Base-by-base conservation (phyloP, 2,888 invertebrate genomes). In the Zygaena filipendulae region DNA sequence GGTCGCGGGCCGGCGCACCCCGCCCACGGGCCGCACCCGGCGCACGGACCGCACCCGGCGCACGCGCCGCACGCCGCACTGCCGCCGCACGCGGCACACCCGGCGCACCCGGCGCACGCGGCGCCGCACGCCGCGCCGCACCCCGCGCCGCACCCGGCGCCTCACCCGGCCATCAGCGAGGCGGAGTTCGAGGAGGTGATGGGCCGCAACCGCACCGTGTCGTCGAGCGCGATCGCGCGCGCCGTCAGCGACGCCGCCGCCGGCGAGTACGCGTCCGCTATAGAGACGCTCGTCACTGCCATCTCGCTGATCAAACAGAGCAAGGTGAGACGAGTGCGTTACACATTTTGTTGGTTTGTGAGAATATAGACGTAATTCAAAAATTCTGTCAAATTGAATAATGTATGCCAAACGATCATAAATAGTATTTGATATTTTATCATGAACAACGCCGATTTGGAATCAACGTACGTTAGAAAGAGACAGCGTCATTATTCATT, bases 141-240 rank as follows among this genome's bases (percentile, higher is more conserved):
- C 26, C 9, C 33, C 2, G 36, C 32, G 19, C 32, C 33, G 11
- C 29, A 40, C 11, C 40, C 32, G 23, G 35, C 39, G 13, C 61
- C 64, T 11, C 58, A 56, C 36, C 57, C 67, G 4, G 67, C 49
- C 36, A 82, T 95, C 42, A 87, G 88, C 39, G 98, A 98, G 70
- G 92, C 90, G 19, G 99, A 99, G 79, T 97, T 97, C 75, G 98
- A 99, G 68, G 99, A 99, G 64, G 94, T 97, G 30, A 97, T 99
- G 93, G 88, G 91, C 32, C 85, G 98, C 40, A 99, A 99, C 75
- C 85, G 97, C 45, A 97, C 97, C 5, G 98, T 99, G 1, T 97
- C 96, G 19, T 96, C 96, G 43, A 95, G 95, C 28, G 99, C 99
- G 10, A 99, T 99, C 43, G 93, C 95, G 8, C 82, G 98, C 35